Evolutionary conservation across 1,140 invertebrate genomes (phyloP).

Genomic region (Drosophila lini): DNA sequence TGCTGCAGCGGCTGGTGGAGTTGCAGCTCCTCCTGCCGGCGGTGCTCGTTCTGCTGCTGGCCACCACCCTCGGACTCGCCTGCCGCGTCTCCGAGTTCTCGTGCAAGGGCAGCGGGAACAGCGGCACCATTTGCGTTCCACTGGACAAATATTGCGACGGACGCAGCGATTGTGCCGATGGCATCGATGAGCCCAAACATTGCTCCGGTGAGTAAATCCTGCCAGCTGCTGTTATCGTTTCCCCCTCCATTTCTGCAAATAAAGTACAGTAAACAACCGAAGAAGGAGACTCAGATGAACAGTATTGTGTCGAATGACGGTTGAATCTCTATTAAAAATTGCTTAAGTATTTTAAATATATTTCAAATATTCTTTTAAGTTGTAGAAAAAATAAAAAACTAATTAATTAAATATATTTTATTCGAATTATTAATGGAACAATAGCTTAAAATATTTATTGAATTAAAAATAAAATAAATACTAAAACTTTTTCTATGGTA

Average conservation of each 20-base stretch:
- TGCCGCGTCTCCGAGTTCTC: slow-evolving; percentile 93
- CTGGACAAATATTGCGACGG: slow-evolving; percentile 94
- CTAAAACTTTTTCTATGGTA: background rate
- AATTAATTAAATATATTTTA: background rate
- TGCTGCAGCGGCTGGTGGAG: slow-evolving; percentile 35
- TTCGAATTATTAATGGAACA: background rate
- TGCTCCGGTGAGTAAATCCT: slow-evolving; percentile 88
- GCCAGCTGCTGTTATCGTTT: slow-evolving; percentile 10
- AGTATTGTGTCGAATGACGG: background rate
- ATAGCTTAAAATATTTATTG: background rate
- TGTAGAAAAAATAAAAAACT: too few species aligned
- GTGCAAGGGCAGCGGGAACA: slow-evolving; percentile 89
- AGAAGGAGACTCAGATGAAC: background rate
- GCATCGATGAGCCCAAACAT: slow-evolving; percentile 92
- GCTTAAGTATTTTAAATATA: too few species aligned
- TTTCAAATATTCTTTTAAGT: too few species aligned
- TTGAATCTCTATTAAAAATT: background rate
- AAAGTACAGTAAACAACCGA: slow-evolving; percentile 11
- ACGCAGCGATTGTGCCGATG: slow-evolving; percentile 91
- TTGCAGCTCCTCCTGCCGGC: slow-evolving; percentile 51
- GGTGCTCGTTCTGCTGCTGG: slow-evolving; percentile 47
- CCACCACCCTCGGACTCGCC: slow-evolving; percentile 73
- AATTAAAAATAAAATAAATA: background rate
- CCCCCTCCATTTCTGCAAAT: background rate
- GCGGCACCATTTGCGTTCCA: slow-evolving; percentile 90